phyloP scores from a whole-genome alignment of 2,888 invertebrate species.

The Heliconius ethilla region DNA sequence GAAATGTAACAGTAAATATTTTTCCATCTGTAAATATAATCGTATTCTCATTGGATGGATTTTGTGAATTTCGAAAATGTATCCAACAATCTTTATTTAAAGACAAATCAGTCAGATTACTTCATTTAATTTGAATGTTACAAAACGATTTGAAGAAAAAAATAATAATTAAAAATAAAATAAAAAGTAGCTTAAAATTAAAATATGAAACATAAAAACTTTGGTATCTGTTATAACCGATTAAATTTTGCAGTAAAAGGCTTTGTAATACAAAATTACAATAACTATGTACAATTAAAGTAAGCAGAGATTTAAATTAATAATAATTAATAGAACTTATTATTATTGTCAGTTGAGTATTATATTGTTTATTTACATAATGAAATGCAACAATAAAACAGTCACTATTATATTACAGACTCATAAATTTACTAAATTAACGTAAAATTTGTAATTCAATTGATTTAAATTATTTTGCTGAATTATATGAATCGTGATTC shows the following conservation, averaged over 20 bases:
- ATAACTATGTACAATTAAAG: slow-evolving; percentile 71
- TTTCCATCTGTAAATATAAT: slow-evolving; percentile 69
- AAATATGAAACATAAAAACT: slow-evolving; percentile 76
- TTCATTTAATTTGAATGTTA: slow-evolving; percentile 53
- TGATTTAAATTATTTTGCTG: slow-evolving; percentile 12
- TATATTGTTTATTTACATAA: slow-evolving; percentile 45
- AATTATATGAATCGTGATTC: slow-evolving; percentile 19
- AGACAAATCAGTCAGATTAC: slow-evolving; percentile 45
- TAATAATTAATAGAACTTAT: slow-evolving; percentile 72
- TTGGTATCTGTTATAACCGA: slow-evolving; percentile 81
- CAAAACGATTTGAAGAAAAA: slow-evolving; percentile 60
- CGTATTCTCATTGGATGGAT: slow-evolving; percentile 78
- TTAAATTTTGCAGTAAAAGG: slow-evolving; percentile 76
- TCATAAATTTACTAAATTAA: slow-evolving; percentile 22
- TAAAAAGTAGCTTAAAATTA: slow-evolving; percentile 74
- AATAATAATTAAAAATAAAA: slow-evolving; percentile 54
- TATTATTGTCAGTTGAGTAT: slow-evolving; percentile 82
- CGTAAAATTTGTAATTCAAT: slow-evolving; percentile 25
- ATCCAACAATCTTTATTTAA: slow-evolving; percentile 46
- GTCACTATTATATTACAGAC: slow-evolving; percentile 34
- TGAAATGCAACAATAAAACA: slow-evolving; percentile 44
- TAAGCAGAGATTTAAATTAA: slow-evolving; percentile 67
- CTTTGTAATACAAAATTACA: slow-evolving; percentile 62
- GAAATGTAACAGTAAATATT: slow-evolving; percentile 77
- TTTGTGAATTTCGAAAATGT: slow-evolving; percentile 54